Base-by-base conservation (phyloP, 2,888 invertebrate species). In the Drosophila koepferae region DNA sequence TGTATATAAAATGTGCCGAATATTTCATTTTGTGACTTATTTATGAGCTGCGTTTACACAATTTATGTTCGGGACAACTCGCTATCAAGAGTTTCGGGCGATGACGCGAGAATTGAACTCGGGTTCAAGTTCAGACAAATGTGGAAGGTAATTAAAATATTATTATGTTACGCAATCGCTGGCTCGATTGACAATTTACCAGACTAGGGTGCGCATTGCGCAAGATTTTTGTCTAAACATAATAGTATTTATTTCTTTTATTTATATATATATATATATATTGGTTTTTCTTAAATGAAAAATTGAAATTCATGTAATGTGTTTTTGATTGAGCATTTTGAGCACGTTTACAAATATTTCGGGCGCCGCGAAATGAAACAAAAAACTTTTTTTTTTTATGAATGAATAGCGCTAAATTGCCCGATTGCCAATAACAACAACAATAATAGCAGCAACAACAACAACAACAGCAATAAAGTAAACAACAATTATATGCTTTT, bases 371-470 rank as follows among this genome's bases (percentile, higher is more conserved):
- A 79, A 83, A 81, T 77, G 74, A 71, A 86, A 86, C 69, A 67
- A 77, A 58, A 44, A 65, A 63, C 12, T 60, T 72, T 14, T 16
- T 83, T 79, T 84, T 73, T 84, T 81, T 86, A 80, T 85, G 89
- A 85, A 85, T 85, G 89, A 89, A 85, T 85, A 74, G 79, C 82
- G 65, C 63, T 74, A 88, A 89, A 89, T 86, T 88, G 86, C 69
- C 63, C 79, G 44, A 72, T 43, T 62, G 43, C 61, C 43, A 48
- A 44, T 49, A 61, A 44, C 48, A 64, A 58, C 48, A 74, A 58
- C 49, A 62, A 44, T 41, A 51, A 61, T n/a, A 48, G 64, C 68
- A 71, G 67, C 40, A 60, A 56, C 44, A 74, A 56, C 44, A 74
- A 58, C 46, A 62, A 44, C 44, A 51, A 61, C 31, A 48, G 64